A percentile compares a stretch with the other conserved stretches of the same genome.
phyloP scores from a whole-genome alignment of 1,140 invertebrate genomes.

The Drosophila melanica region DNA sequence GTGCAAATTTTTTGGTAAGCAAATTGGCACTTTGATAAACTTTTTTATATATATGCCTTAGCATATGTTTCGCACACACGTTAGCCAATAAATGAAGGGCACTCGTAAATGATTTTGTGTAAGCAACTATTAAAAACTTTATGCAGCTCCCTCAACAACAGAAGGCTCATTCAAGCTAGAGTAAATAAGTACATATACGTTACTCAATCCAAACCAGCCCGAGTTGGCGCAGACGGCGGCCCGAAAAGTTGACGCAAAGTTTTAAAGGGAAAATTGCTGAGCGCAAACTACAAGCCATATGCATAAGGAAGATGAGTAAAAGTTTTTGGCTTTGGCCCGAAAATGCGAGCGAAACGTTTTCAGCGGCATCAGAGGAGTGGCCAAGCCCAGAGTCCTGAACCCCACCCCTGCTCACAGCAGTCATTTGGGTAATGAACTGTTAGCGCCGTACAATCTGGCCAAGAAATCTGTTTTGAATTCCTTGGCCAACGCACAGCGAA shows the following conservation, averaged over 20 bases:
- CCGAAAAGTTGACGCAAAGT: conserved; percentile 36
- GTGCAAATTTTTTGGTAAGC: conserved; percentile 28
- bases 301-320: conserved; percentile 39
- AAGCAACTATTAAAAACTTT: conserved; percentile 79
- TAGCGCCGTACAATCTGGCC: conserved; percentile 77
- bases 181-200: conserved; percentile 33
- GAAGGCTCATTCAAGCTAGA: not conserved
- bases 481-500: conserved; percentile 54
- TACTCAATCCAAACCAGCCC: conserved; percentile 15
- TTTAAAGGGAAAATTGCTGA: conserved; percentile 49
- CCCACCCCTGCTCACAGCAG: conserved; percentile 28
- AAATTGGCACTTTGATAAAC: conserved; percentile 43
- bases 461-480: conserved; percentile 80
- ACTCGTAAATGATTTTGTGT: conserved; percentile 78
- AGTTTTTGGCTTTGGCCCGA: conserved; percentile 48
- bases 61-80: conserved; percentile 12
- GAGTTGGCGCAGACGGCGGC: not conserved
- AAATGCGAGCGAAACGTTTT: conserved; percentile 65
- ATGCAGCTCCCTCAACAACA: conserved; percentile 37
- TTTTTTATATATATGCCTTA: conserved; percentile 31
- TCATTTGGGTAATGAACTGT: conserved; percentile 82
- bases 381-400: not conserved
- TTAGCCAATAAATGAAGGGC: conserved; percentile 20
- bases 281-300: conserved; percentile 39
- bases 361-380: conserved; percentile 38